Evolutionary conservation across 2,888 invertebrate species (phyloP), one percentile per base, ranked within the genome.

Genomic region (Dinocampus coccinellae): DNA sequence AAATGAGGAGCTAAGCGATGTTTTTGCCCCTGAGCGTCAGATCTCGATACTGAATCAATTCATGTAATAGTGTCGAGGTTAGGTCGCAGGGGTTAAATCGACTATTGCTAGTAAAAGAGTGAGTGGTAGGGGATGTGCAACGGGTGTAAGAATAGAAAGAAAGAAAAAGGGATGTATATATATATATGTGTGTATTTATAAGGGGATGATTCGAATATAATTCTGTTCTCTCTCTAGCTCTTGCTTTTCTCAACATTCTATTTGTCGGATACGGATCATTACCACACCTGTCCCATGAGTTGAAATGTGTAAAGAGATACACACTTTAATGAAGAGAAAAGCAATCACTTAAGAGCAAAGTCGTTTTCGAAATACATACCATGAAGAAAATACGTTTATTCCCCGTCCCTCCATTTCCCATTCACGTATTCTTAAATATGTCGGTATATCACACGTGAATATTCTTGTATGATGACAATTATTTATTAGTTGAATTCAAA

Each of bases 1-100:
- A 84, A 83, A 85, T 83, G 82, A 84, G 84, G 82, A 85, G 82
- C 84, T 84, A 85, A 85, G 82, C 81, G 84, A 73, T 78, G 77
- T 81, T 84, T 80, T 78, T 80, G 76, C 78, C 79, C 78, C 78
- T 68, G 73, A 74, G 77, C 72, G 74, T 65, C 20, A 47, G 60
- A 58, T 39, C 75, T 77, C 80, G 78, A 84, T 84, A 80, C 79
- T 78, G 84, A 85, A 85, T 85, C 85, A 85, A 85, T 85, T 84
- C 82, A 80, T 81, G 81, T 85, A 85, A 85, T 85, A 85, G 85
- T 80, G 80, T 78, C 80, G 74, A 72, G 76, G 78, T 73, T 70
- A 65, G 47, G 70, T 65, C 62, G n/a, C 11, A 72, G 76, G 73
- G 76, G 79, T 80, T 79, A 76, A 82, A 80, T 79, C 77, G 77